Base-by-base conservation (phyloP, 2,113 vertebrate species). In the Tonatia bakeri region DNA sequence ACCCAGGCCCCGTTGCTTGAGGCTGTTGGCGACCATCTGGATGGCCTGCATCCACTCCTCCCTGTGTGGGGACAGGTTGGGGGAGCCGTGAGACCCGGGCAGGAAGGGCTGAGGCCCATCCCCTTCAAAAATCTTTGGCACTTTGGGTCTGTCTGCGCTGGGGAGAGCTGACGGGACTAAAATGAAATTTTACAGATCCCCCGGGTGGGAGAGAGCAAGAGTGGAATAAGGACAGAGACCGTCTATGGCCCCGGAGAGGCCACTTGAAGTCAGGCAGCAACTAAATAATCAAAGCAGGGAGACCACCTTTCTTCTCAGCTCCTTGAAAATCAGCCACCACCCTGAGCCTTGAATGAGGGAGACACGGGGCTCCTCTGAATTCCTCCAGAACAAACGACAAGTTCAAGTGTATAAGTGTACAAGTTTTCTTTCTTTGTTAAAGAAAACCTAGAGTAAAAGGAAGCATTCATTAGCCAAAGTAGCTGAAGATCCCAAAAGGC, bases 1-100 rank as follows among this genome's bases (percentile, higher is more conserved):
- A 0, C 98, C 99, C 0, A 96, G 92, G 61, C 99, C 99, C 76
- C 98, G 98, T 76, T 98, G 99, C 98, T 99, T 99, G 38, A 99
- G 98, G 96, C 99, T 99, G 94, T 99, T 99, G 87, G 99, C 99
- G 0, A 99, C 99, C 0, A 99, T 98, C 97, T 99, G 99, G 95
- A 99, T 99, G 77, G 99, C 99, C 79, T 97, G 98, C 97, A 99
- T 99, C 99, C 99, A 99, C 83, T 99, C 99, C 98, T 99, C 99
- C 96, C 99, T 99, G 91, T 0, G 28, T 2, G 67, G 70, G 67
- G 36, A 79, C 43, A 84, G 1, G 20, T 17, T n/a, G 5, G 0
- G 43, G 54, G 28, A 54, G 19, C 52, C 24, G 2, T 80, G 54
- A 94, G 88, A 47, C 72, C 64, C 6, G 45, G 19, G 33, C 8